phyloP scores from a whole-genome alignment of 2,888 invertebrate species.

The Leucozona laternaria region DNA sequence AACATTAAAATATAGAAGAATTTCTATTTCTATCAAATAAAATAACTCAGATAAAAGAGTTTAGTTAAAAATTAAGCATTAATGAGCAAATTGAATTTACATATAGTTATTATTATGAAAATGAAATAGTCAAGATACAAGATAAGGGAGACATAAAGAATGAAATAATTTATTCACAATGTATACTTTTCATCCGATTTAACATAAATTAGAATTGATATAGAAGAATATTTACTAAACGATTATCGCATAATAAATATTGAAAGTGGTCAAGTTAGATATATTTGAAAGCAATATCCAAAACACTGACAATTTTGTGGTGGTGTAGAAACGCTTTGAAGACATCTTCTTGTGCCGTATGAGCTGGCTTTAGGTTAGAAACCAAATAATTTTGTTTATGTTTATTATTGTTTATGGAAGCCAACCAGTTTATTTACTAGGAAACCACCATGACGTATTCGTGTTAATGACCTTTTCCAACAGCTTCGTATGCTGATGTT shows the following conservation, averaged over 20 bases:
- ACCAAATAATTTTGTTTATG: neutral
- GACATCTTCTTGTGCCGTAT: neutral
- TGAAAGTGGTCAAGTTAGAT: too few relatives aligned
- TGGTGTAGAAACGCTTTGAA: neutral
- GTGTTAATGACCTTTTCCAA: too few relatives aligned
- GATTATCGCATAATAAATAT: neutral
- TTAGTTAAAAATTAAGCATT: neutral
- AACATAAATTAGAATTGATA: neutral
- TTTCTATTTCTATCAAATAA: neutral
- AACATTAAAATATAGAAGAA: neutral
- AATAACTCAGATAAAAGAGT: neutral
- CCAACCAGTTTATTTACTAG: neutral
- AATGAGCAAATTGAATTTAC: neutral
- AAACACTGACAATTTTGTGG: too few relatives aligned
- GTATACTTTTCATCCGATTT: neutral
- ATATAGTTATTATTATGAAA: neutral
- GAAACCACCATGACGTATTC: too few relatives aligned
- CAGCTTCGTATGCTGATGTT: too few relatives aligned
- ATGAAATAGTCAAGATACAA: neutral
- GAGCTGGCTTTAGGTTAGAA: neutral
- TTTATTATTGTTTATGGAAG: too few relatives aligned
- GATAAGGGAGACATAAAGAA: neutral
- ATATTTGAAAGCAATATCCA: neutral
- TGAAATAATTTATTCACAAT: neutral
- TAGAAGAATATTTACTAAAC: neutral